Conservation (phyloP, 2,113 vertebrate species). For the Centropristis striata region DNA sequence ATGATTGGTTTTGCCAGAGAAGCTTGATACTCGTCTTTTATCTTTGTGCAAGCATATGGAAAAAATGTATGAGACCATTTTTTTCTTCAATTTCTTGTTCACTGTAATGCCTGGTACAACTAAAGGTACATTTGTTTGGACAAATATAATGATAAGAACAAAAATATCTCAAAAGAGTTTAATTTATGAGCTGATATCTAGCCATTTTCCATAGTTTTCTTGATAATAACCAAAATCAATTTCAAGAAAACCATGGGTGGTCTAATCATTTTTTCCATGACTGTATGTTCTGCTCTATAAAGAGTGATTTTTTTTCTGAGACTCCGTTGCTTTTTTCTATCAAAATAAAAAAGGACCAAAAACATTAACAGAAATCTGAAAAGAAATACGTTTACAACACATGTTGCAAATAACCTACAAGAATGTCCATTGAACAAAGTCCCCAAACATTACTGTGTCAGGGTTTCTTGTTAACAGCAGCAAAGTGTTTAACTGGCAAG, state of each 20-base stretch:
- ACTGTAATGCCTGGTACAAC: too few relatives aligned
- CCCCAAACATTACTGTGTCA: neutral
- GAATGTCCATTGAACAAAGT: neutral
- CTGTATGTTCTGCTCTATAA: neutral
- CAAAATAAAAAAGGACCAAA: neutral
- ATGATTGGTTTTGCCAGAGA: neutral
- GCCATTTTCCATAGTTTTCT: too few relatives aligned
- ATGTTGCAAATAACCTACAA: neutral
- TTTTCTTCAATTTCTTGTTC: too few relatives aligned
- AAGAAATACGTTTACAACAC: neutral
- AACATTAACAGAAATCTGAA: neutral
- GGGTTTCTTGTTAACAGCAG: neutral
- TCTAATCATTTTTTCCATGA: too few relatives aligned
- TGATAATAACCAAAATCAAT: too few relatives aligned
- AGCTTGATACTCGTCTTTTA: neutral
- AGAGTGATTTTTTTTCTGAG: neutral
- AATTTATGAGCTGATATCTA: too few relatives aligned
- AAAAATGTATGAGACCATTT: too few relatives aligned
- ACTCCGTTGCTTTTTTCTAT: neutral
- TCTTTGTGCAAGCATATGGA: too few relatives aligned
- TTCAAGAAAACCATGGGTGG: too few relatives aligned
- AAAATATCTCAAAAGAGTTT: too few relatives aligned
- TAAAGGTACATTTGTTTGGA: too few relatives aligned
- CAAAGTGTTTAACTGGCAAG: neutral
- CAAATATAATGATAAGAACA: too few relatives aligned